Evolutionary conservation across 2,797 vertebrate genomes (phyloP), one percentile per base, ranked within the genome.

Genomic region (Eremophila alpestris): DNA sequence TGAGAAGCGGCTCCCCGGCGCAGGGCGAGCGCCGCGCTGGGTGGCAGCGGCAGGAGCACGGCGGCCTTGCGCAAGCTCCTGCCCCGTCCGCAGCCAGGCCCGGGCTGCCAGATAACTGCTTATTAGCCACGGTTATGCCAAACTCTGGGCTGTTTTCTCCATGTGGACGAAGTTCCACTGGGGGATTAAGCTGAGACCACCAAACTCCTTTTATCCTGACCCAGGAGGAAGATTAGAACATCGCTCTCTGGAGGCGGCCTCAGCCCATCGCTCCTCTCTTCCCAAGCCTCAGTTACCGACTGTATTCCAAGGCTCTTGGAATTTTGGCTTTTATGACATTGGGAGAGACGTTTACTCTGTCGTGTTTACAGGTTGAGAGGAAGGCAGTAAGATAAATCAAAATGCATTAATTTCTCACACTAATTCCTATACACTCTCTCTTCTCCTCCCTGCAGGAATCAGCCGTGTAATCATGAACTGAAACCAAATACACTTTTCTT

Each of bases 241-340:
- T 8, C 0, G 5, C 40, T 26, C 41, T 55, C 51, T 0, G 0
- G 52, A 77, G 64, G 71, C 2, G 0, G 64, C 70, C n/a, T 14
- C 29, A 54, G 90, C 68, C 0, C 0, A 30, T 0, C 6, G 29
- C 56, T 78, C 40, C 41, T 48, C 62, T 32, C 48, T 9, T 22
- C 52, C 54, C 20, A 29, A 74, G 49, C 34, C 73, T 78, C 49
- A 32, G 22, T 16, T 29, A 48, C 0, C 0, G 49, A 43, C 32
- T 30, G 8, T 3, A 17, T 54, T 46, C 60, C 71, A 79, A 64
- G 48, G 34, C 0, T 75, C 58, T 5, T 54, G 46, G n/a, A 82
- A 87, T 15, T 4, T 14, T 38, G 73, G 46, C 34, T 90, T 89
- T 60, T 43, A 52, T 9, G 46, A 49, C 38, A 36, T 0, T 3